Evolutionary conservation across 2,113 vertebrate genomes (phyloP).

Genomic region (Petroica traversi): DNA sequence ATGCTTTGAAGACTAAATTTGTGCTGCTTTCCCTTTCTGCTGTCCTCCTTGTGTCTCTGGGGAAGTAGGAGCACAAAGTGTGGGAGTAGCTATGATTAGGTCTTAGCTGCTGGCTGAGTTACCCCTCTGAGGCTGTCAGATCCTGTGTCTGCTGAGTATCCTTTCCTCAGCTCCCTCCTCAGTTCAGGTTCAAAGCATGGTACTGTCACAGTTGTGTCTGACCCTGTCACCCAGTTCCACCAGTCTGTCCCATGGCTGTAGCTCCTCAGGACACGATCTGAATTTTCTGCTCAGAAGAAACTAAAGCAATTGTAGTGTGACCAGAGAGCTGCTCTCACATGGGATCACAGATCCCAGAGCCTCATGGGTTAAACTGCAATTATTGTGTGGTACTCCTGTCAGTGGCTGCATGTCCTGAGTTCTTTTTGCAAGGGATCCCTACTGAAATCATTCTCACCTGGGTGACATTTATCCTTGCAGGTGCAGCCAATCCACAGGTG

Average conservation of each 20-base stretch:
- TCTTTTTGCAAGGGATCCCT: background rate
- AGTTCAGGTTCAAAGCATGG: background rate
- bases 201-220: background rate
- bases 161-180: background rate
- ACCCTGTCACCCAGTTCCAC: background rate
- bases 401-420: background rate
- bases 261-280: background rate
- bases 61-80: background rate
- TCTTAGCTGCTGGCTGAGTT: background rate
- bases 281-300: background rate
- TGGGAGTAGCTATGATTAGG: background rate
- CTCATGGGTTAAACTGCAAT: background rate
- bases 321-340: background rate
- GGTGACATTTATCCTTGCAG: background rate
- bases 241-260: background rate
- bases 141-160: background rate
- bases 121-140: background rate
- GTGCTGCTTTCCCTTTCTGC: background rate
- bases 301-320: background rate
- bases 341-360: background rate
- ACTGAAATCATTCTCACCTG: background rate
- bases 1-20: background rate
- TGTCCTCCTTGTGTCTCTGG: background rate
- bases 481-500: no score
- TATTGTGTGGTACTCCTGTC: background rate